Base-by-base conservation (phyloP, 2,113 vertebrate genomes). In the Nyctibius bracteatus region DNA sequence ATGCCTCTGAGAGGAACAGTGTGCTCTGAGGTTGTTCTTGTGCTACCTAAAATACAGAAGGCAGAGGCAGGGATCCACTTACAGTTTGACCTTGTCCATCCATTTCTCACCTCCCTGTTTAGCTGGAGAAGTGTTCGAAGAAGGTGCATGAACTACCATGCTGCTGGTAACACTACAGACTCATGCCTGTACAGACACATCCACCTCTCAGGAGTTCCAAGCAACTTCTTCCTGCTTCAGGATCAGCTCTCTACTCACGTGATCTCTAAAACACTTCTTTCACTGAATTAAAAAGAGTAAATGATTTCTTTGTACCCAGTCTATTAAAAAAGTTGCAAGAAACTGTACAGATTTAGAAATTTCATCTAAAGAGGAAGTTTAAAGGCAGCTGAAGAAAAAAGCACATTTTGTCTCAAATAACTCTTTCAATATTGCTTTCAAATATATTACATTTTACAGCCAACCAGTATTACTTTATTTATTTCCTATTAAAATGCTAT, bases 91-190 rank as follows among this genome's bases (percentile, higher is more conserved):
- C 21, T 37, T 66, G 10, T 37, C 41, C 44, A n/a, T 58, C 37
- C 15, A 28, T 16, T 35, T 44, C 31, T 72, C 57, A 13, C 27
- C 35, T 67, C 43, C n/a, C 20, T 39, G 21, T 15, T 78, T 12
- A 44, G 17, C 27, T 63, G 14, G 9, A 43, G 41, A 51, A 33
- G 4, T 25, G 31, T 18, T 63, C 2, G 2, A 24, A 52, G 63
- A 78, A 30, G 9, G 2, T 6, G 5, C 12, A 13, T 4, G 24
- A 14, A 4, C 46, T 24, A 4, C n/a, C 24, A 3, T 0, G 1
- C 11, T 84, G 9, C 62, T 49, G 7, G 5, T 24, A 35, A 14
- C 21, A 2, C 17, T 13, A 6, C 57, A 63, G 25, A 47, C 23
- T 88, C 22, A 2, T 14, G 14, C 14, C 31, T 46, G 5, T 8